phyloP scores from a whole-genome alignment of 2,113 vertebrate species.

The Todiramphus saurophagus region DNA sequence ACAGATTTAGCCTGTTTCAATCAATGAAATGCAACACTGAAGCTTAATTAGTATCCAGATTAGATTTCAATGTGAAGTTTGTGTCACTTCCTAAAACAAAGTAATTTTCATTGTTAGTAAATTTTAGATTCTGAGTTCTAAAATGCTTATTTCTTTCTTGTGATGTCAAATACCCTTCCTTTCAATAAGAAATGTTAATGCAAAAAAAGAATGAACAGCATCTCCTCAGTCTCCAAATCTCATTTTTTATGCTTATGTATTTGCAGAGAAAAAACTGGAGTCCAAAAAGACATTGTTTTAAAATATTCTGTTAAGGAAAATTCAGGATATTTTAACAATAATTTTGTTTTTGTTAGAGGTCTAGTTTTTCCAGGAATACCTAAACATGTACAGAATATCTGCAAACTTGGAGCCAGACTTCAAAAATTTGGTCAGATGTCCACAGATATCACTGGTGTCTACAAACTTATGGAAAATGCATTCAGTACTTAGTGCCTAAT shows the following conservation, averaged over 20 bases:
- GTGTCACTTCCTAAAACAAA: not conserved
- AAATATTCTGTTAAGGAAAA: not conserved
- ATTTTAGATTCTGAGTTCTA: not conserved
- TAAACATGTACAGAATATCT: not conserved
- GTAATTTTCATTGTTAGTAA: not conserved
- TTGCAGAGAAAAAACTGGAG: not conserved
- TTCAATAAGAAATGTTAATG: not conserved
- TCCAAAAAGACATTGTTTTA: not conserved
- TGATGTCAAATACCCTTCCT: not conserved
- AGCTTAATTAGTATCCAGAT: not conserved
- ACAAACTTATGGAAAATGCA: not conserved
- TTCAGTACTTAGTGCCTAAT: fast-evolving
- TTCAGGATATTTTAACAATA: not conserved
- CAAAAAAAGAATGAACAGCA: not conserved
- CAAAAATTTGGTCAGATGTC: not conserved
- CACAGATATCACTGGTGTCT: not conserved
- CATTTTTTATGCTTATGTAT: not conserved
- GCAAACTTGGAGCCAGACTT: not conserved
- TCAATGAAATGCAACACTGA: not conserved
- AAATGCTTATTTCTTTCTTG: not conserved
- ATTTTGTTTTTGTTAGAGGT: not conserved
- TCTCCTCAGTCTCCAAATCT: not conserved
- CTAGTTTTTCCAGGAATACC: not conserved
- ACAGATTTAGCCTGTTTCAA: not conserved
- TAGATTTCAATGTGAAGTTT: not conserved